Evolutionary conservation across 2,113 vertebrate genomes (phyloP).

Genomic region (Perccottus glenii): DNA sequence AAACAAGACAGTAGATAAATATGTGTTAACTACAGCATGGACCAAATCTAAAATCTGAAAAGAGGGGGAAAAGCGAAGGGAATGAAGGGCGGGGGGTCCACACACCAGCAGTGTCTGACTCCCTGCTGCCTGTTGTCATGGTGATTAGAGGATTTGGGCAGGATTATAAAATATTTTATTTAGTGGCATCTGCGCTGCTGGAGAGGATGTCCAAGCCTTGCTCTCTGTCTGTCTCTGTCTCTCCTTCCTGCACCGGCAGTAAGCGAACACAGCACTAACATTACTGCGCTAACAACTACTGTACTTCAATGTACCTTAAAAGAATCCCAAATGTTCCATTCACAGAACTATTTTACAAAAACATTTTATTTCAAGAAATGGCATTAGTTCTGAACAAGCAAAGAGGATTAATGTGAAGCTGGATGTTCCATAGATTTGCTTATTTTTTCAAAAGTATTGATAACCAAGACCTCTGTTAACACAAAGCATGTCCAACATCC

Average conservation of each 20-base stretch:
- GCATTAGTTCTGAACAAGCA: not conserved
- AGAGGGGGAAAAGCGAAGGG: conserved; percentile 10
- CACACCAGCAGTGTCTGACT: conserved; percentile 66
- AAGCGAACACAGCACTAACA: conserved; percentile 31
- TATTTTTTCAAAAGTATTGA: not conserved
- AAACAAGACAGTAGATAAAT: conserved; percentile 9
- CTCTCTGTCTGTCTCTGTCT: conserved; percentile 38
- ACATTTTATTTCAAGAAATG: not conserved
- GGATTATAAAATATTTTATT: conserved; percentile 84
- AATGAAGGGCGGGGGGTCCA: conserved; percentile 49
- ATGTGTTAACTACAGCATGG: not conserved
- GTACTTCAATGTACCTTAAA: conserved; percentile 22
- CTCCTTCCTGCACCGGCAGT: conserved; percentile 29
- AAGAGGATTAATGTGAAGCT: not conserved
- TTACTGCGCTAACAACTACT: conserved; percentile 25
- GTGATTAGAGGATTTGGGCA: conserved; percentile 83
- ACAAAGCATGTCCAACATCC: not conserved
- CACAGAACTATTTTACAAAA: not conserved
- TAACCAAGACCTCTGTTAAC: not conserved
- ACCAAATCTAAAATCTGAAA: conserved; percentile 36
- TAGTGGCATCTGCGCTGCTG: conserved; percentile 80
- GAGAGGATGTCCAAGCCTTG: conserved; percentile 66
- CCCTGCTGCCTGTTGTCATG: conserved; percentile 84
- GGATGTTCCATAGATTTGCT: not conserved
- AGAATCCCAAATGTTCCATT: not conserved